Evolutionary conservation across 2,113 vertebrate species (phyloP).

Genomic region (Peromyscus maniculatus): DNA sequence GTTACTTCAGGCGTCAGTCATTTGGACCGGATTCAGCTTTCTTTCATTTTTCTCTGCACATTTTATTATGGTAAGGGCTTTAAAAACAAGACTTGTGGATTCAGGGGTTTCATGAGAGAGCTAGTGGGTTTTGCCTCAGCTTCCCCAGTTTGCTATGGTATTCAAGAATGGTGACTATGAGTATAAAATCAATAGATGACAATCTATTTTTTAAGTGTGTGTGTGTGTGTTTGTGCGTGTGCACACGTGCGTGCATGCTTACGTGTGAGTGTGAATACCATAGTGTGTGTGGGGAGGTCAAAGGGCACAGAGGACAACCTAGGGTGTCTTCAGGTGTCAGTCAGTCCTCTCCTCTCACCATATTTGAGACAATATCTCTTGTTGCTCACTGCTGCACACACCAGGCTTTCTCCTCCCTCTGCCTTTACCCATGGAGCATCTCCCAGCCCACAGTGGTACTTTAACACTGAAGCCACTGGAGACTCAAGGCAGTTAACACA

Average conservation of each 20-base stretch:
- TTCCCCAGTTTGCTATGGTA: neutral
- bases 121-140: neutral
- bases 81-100: slow-evolving; percentile 3
- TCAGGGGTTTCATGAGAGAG: neutral
- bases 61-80: slow-evolving; percentile 20
- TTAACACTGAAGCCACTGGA: neutral
- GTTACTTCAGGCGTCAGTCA: neutral
- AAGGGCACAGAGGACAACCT: neutral
- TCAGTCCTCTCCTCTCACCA: neutral
- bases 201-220: neutral
- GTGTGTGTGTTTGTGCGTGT: neutral
- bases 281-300: neutral
- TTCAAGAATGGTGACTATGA: neutral
- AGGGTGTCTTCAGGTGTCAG: neutral
- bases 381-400: neutral
- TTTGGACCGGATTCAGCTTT: neutral
- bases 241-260: neutral
- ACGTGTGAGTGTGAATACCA: no score
- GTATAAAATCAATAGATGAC: slow-evolving; percentile 18
- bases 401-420: neutral
- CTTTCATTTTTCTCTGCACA: neutral
- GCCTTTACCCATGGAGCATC: no score
- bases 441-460: neutral
- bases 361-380: neutral
- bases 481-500: neutral